Evolutionary conservation across 2,797 vertebrate species (phyloP), one percentile per base, ranked within the genome.

Genomic region (Cephalopachus bancanus): DNA sequence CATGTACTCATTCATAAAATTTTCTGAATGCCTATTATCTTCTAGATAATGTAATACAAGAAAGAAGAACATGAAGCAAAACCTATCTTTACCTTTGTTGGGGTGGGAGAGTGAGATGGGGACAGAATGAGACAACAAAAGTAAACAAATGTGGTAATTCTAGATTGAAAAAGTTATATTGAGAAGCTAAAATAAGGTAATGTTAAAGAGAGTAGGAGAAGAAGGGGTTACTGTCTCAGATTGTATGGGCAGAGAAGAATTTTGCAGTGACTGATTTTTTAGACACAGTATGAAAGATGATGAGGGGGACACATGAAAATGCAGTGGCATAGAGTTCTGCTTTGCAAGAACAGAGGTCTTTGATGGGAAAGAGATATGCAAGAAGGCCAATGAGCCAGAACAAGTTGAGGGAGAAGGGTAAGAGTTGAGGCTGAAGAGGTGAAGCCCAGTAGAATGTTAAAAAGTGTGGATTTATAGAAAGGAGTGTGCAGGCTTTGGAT

Each of bases 111-210:
- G 37, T 57, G 15, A n/a, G 5, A 20, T 37, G 5, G 5, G 15
- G 20, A 44, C 26, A 97, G 49, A 93, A 71, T 80, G 84, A 95
- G 72, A 62, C 3, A 76, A 55, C 49, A 87, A 76, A 60, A 76
- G 4, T 92, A 75, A 67, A 59, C 11, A 93, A 72, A 85, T 89
- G 11, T 65, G 8, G 15, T 33, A 89, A 89, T 80, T 93, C 28
- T 28, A 85, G 51, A 89, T 10, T 37, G 19, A 94, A 37, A 84
- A 59, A 49, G n/a, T 83, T 74, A 16, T 84, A 30, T 24, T 80
- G 60, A 81, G 55, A 86, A 89, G 65, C 33, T 22, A 28, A 97
- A 85, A 69, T 87, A 72, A 51, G 10, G 24, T 37, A 1, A 44
- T 79, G 24, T 44, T 60, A 64, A 44, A 44, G 44, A 44, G 44